Evolutionary conservation across 2,113 vertebrate genomes (phyloP).

Genomic region (Fulmarus glacialis): DNA sequence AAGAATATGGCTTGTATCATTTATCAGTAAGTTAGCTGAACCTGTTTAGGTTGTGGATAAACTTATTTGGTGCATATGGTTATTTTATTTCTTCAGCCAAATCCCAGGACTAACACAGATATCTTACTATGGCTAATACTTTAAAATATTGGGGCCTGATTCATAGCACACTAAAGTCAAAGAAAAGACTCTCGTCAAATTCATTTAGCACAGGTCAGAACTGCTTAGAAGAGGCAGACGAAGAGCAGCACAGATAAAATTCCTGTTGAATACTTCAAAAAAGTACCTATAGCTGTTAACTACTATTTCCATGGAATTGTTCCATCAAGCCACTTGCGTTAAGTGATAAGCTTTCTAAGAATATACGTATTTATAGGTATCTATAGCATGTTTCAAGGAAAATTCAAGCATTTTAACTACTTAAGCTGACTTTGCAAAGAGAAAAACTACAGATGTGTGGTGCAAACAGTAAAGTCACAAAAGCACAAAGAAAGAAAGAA

Average conservation of each 20-base stretch:
- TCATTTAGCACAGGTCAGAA: background rate
- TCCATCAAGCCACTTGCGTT: background rate
- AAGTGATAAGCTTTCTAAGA: background rate
- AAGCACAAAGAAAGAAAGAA: background rate
- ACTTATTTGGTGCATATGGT: background rate
- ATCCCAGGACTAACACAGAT: background rate
- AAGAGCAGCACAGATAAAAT: background rate
- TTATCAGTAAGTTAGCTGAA: background rate
- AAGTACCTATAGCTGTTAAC: background rate
- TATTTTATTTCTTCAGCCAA: background rate
- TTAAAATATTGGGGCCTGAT: background rate
- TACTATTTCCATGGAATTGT: background rate
- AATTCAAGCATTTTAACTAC: background rate
- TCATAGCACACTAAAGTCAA: background rate
- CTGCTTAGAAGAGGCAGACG: background rate
- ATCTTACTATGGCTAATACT: background rate
- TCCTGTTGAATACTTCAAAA: background rate
- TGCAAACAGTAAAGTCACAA: background rate
- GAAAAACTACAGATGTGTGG: background rate
- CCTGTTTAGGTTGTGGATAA: background rate
- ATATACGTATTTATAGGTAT: background rate
- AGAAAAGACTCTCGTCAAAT: background rate
- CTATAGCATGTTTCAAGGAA: background rate
- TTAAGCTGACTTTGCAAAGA: background rate
- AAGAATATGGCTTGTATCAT: background rate